Evolutionary conservation across 2,113 vertebrate genomes (phyloP), one percentile per base, ranked within the genome.

Genomic region (Hassar affinis): DNA sequence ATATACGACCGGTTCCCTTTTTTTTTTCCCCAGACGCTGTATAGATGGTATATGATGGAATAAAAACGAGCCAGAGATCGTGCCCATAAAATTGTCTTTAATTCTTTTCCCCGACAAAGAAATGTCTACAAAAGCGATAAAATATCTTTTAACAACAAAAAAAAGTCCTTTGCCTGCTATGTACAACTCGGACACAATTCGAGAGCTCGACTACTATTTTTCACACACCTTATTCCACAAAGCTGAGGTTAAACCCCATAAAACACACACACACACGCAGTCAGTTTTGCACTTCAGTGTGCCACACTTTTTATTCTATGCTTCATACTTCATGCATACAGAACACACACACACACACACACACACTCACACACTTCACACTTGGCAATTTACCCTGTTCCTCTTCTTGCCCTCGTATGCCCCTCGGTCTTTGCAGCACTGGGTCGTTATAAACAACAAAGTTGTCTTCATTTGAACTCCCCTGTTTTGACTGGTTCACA

Each of bases 101-200:
- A 94, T 96, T 94, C 89, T 94, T 95, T 90, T 92, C 94, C 93
- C 94, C 93, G 93, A 95, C 93, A 94, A 96, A 96, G 95, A 97
- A 97, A 94, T 93, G 88, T 86, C 97, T 98, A 97, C 95, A 98
- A 98, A 98, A 96, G 96, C 94, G 92, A 93, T 97, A 97, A 97
- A 97, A 98, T 96, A 97, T 95, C 96, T 95, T 97, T 98, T 96
- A 96, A 96, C 96, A 96, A 96, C n/a, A n/a, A n/a, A n/a, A n/a
- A n/a, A n/a, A 95, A 94, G 94, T 94, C 91, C 90, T 96, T 96
- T 93, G 93, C 94, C 91, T 93, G 92, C 90, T 97, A 97, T 97
- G 86, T 97, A 98, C 96, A 97, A 93, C 89, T 95, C 94, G 95
- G 95, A 95, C 94, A 96, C 93, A 92, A 94, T 90, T 87, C 94